A percentile compares a stretch with the other conserved stretches of the same genome.
These are phyloP conservation scores for Solen grandis DNA, from an alignment of 1,140 invertebrate genomes.

Conservation along the genomic window DNA sequence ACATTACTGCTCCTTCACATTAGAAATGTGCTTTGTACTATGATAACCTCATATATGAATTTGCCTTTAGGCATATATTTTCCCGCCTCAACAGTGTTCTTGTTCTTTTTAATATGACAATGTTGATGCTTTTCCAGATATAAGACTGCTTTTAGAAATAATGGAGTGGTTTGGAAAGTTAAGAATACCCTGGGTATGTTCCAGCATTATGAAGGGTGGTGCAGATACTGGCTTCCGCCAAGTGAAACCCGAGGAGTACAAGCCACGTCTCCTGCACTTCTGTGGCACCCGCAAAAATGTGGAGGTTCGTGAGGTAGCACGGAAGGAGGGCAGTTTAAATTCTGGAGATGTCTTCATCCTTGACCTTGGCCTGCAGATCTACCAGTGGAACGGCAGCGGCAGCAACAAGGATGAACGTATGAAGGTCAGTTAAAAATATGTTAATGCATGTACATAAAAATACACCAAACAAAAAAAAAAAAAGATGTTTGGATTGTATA, in stretches of 20 bases:
- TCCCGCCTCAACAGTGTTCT: no score
- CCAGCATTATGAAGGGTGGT: constrained; percentile 84
- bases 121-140: no score
- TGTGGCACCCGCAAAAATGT: constrained; percentile 66
- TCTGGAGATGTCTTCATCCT: constrained; percentile 94
- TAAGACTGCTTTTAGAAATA: no score
- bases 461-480: not conserved
- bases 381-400: constrained; percentile 84
- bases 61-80: no score
- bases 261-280: constrained; percentile 85
- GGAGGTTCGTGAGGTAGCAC: constrained; percentile 64
- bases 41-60: no score
- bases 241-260: constrained; percentile 81
- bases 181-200: no score
- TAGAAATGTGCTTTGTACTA: no score
- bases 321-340: constrained; percentile 83
- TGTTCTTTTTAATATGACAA: no score
- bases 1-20: no score
- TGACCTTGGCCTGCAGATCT: constrained; percentile 89
- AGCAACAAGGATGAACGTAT: constrained; percentile 77
- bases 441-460: not conserved
- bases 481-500: no score
- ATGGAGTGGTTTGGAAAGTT: no score
- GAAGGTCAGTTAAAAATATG: constrained; percentile 74
- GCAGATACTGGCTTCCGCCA: constrained; percentile 83